Conservation (phyloP, 2,113 vertebrate species). For the Gobiocypris rarus region DNA sequence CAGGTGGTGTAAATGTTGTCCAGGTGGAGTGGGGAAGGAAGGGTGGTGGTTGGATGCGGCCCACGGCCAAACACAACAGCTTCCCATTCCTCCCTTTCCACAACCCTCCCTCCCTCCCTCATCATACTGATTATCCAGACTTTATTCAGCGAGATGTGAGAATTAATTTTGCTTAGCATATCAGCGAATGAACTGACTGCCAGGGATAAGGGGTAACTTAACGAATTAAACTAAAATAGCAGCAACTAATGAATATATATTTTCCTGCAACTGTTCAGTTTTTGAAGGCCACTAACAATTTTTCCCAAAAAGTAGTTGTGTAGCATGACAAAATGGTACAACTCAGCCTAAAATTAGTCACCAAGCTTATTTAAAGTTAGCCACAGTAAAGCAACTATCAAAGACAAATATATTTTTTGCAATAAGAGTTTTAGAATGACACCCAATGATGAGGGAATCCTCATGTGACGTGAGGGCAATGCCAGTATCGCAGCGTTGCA, state of each 20-base stretch:
- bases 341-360: not conserved
- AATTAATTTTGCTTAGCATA: conserved; percentile 20
- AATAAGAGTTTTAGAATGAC: too few species aligned
- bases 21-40: conserved; percentile 45
- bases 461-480: too few species aligned
- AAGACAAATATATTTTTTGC: too few species aligned
- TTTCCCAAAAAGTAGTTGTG: not conserved
- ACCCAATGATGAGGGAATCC: too few species aligned
- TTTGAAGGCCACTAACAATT: not conserved
- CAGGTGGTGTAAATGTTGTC: conserved; percentile 27
- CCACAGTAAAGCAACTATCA: too few species aligned
- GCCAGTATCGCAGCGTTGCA: too few species aligned
- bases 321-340: too few species aligned
- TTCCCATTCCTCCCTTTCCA: conserved; percentile 33
- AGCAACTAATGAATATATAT: not conserved
- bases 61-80: conserved; percentile 8
- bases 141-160: conserved; percentile 32
- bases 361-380: not conserved
- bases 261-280: not conserved
- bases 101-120: conserved; percentile 24
- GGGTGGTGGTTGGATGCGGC: conserved; percentile 41
- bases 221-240: not conserved
- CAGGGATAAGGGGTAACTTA: not conserved
- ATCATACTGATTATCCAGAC: conserved; percentile 41
- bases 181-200: conserved; percentile 10